phyloP scores from a whole-genome alignment of 2,113 vertebrate species.

The Caloenas nicobarica region DNA sequence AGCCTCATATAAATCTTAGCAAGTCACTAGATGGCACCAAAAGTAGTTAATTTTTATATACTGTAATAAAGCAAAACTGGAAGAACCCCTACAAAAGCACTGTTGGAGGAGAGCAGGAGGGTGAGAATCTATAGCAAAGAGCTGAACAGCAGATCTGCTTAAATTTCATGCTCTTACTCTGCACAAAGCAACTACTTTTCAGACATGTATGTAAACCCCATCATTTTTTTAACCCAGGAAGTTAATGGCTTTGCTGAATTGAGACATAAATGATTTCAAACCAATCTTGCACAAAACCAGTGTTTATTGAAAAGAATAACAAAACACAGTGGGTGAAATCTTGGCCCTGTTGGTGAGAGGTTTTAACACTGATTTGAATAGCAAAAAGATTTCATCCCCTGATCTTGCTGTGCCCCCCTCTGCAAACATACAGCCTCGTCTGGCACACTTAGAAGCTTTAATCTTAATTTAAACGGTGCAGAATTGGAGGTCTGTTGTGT shows the following conservation, averaged over 20 bases:
- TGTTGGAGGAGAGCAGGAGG: neutral
- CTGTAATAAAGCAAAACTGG: neutral
- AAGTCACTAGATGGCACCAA: conserved; percentile 70
- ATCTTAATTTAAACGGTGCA: neutral
- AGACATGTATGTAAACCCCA: neutral
- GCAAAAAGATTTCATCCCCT: neutral
- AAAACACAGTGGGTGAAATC: neutral
- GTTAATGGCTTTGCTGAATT: neutral
- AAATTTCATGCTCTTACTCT: neutral
- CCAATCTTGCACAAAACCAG: neutral
- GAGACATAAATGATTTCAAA: neutral
- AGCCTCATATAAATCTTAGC: conserved; percentile 23
- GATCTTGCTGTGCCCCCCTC: neutral
- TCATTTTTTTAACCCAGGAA: neutral
- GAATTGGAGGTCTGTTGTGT: neutral
- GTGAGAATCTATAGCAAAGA: neutral
- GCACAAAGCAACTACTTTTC: neutral
- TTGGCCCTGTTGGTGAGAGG: neutral
- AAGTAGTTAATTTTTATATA: conserved; percentile 63
- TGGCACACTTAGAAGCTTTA: neutral
- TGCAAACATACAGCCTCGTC: neutral
- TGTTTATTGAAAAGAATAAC: neutral
- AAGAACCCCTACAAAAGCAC: neutral
- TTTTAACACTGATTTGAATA: neutral
- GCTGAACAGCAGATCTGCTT: neutral